Conservation (phyloP, 2,113 vertebrate species). For the Mesembrinibis cayennensis region DNA sequence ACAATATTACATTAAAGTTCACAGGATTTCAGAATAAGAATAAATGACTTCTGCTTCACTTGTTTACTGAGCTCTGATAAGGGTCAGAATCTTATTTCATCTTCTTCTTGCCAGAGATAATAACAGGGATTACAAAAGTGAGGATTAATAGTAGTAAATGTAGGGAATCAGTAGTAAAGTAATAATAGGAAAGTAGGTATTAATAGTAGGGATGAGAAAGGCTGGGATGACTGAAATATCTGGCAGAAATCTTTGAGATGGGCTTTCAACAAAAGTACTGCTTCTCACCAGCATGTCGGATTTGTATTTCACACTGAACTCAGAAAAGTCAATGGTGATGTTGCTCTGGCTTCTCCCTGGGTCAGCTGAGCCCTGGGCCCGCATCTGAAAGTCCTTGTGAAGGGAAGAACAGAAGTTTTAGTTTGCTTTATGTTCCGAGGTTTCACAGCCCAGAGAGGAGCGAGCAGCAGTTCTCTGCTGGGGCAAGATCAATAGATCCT, state of each 20-base stretch:
- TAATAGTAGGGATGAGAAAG: background rate
- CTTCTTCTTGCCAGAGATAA: background rate
- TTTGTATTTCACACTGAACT: background rate
- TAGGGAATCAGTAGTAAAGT: background rate
- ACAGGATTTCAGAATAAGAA: background rate
- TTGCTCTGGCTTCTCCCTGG: background rate
- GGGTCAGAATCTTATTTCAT: background rate
- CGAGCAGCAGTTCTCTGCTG: background rate
- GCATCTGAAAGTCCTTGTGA: background rate
- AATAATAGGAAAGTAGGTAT: background rate
- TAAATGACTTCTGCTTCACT: background rate
- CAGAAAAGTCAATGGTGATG: background rate
- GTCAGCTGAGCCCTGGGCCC: background rate
- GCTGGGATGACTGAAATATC: background rate
- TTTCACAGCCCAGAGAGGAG: background rate
- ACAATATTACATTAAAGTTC: background rate
- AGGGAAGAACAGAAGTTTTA: background rate
- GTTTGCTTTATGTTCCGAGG: background rate
- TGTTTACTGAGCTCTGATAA: background rate
- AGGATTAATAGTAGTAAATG: background rate
- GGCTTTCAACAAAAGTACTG: background rate
- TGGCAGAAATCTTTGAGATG: background rate
- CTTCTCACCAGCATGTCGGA: fast-evolving
- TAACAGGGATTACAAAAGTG: background rate
- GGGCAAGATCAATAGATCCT: background rate